Evolutionary conservation across 2,797 vertebrate genomes (phyloP).

Genomic region (Sebastes itinus): DNA sequence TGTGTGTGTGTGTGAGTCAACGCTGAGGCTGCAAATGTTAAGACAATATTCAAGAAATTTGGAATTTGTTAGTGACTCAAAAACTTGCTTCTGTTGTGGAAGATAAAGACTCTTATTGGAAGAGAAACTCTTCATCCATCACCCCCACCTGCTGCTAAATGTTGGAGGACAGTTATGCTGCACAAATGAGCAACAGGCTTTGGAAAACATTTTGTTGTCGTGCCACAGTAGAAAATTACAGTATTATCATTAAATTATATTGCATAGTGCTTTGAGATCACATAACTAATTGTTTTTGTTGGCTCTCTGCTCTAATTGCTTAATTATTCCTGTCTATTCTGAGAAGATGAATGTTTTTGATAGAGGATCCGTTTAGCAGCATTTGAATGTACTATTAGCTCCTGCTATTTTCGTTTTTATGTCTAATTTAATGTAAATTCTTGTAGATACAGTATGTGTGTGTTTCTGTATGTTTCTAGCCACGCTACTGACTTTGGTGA

Average conservation of each 20-base stretch:
- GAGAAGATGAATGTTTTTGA: not conserved
- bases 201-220: constrained; percentile 11
- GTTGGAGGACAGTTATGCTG: not conserved
- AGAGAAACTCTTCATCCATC: not conserved
- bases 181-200: constrained; percentile 8
- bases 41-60: not conserved
- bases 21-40: not conserved
- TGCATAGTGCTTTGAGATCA: not conserved
- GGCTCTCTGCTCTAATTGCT: not conserved
- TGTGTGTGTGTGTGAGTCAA: not conserved
- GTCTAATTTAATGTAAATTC: not conserved
- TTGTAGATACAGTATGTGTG: not conserved
- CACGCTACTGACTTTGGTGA: not conserved
- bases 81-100: not conserved
- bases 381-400: not conserved
- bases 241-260: not conserved
- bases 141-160: constrained; percentile 17
- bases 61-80: not conserved
- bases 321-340: not conserved
- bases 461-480: not conserved
- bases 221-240: constrained; percentile 1
- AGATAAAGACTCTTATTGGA: not conserved
- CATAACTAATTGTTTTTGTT: not conserved
- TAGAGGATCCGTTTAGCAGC: not conserved
- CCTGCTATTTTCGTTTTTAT: not conserved